A percentile compares a stretch with the other conserved stretches of the same genome.
These are phyloP conservation scores for Phalanger gymnotis DNA, from an alignment of 2,797 vertebrate species.

Conservation along the genomic window DNA sequence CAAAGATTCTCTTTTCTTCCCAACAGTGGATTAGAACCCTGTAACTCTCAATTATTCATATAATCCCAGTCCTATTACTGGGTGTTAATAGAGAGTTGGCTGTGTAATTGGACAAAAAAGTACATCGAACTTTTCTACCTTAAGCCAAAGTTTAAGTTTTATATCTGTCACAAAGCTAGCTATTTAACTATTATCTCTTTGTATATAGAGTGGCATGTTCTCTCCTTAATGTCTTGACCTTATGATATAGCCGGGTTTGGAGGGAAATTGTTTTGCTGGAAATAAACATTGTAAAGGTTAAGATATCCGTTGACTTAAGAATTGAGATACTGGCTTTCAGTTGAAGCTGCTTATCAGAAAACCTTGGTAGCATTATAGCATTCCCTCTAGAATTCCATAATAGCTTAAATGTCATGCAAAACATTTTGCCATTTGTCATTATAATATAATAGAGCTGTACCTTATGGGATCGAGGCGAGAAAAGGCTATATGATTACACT, in stretches of 20 bases:
- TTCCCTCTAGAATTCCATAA: conserved; percentile 75
- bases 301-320: conserved; percentile 11
- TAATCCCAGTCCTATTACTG: neutral
- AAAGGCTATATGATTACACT: conserved; percentile 84
- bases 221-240: conserved; percentile 2
- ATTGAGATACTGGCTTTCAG: conserved; percentile 58
- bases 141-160: conserved; percentile 19
- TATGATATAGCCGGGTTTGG: conserved; percentile 29
- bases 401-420: conserved; percentile 78
- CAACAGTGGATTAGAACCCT: neutral
- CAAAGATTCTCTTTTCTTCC: neutral
- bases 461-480: conserved; percentile 80
- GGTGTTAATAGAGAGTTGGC: conserved; percentile 15
- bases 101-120: neutral
- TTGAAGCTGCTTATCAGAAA: conserved; percentile 45
- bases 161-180: neutral
- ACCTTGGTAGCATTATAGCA: conserved; percentile 29
- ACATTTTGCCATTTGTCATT: conserved; percentile 82
- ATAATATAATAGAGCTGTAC: conserved; percentile 83
- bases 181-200: conserved; percentile 18
- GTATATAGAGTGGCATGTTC: conserved; percentile 24
- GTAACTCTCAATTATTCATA: conserved; percentile 15
- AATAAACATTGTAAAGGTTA: conserved; percentile 18
- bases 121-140: neutral
- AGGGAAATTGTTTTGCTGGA: conserved; percentile 55